These are phyloP conservation scores for Varanus salvator DNA, from an alignment of 2,113 vertebrate genomes.

Conservation along the genomic window DNA sequence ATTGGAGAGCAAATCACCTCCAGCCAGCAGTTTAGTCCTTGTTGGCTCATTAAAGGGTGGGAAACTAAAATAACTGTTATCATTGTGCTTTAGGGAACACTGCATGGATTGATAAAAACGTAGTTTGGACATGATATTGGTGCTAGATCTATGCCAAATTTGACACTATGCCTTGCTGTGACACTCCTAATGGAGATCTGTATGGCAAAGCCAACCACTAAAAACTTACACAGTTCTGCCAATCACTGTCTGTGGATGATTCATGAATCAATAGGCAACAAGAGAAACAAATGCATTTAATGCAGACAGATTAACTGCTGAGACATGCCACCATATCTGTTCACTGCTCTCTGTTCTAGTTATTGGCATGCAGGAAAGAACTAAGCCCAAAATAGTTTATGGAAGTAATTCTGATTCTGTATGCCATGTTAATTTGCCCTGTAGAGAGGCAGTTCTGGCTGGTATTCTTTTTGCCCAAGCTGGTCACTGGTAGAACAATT, in stretches of 20 bases:
- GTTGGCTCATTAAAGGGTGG: conserved; percentile 2
- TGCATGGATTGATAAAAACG: not conserved
- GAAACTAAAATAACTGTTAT: conserved; percentile 3
- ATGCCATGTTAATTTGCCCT: not conserved
- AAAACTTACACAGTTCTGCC: not conserved
- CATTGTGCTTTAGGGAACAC: not conserved
- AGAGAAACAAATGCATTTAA: not conserved
- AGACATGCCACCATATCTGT: not conserved
- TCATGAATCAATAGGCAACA: not conserved
- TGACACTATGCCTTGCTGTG: not conserved
- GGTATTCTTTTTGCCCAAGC: not conserved
- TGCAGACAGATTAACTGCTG: not conserved
- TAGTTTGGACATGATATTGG: not conserved
- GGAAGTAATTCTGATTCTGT: not conserved
- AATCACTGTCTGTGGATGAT: not conserved
- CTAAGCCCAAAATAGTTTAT: not conserved
- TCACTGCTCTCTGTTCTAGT: not conserved
- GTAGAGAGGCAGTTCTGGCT: not conserved
- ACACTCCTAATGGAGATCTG: not conserved
- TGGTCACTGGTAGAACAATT: not conserved
- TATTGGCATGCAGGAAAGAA: conserved; percentile 18
- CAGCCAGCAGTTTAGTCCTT: not conserved
- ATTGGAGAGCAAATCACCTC: not conserved
- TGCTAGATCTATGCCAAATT: not conserved
- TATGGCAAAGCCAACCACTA: not conserved